phyloP scores from a whole-genome alignment of 1,140 invertebrate genomes.

The Caerostris extrusa region DNA sequence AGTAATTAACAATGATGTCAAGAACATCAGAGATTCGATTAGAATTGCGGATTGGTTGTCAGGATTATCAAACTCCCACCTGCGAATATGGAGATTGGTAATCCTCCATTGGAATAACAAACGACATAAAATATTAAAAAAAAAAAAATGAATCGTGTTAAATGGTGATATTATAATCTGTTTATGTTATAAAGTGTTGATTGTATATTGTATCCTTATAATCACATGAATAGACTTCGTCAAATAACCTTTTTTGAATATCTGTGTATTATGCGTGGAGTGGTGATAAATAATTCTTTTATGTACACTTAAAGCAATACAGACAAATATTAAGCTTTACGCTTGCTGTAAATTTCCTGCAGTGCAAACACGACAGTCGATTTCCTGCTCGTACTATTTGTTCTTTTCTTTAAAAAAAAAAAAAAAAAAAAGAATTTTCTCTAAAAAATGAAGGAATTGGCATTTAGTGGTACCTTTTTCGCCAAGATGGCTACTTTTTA shows the following conservation, averaged over 20 bases:
- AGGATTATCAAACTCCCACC: not conserved
- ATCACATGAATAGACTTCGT: conserved; percentile 64
- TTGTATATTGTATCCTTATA: conserved; percentile 77
- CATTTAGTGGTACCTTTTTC: too few relatives aligned
- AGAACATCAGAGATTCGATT: conserved; percentile 8
- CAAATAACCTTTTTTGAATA: conserved; percentile 67
- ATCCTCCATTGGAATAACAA: not conserved
- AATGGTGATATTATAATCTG: conserved; percentile 74
- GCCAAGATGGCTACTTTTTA: too few relatives aligned
- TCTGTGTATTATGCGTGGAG: conserved; percentile 70
- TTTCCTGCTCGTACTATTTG: not conserved
- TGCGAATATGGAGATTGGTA: not conserved
- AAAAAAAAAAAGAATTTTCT: too few relatives aligned
- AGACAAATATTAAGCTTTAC: conserved; percentile 72
- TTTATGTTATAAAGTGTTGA: conserved; percentile 75
- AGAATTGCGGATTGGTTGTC: not conserved
- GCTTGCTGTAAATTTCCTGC: conserved; percentile 53
- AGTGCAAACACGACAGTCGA: not conserved
- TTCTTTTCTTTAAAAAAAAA: not conserved
- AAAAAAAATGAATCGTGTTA: conserved; percentile 21
- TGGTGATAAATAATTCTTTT: conserved; percentile 73
- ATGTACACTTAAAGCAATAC: conserved; percentile 76
- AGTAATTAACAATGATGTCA: not conserved
- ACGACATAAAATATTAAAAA: not conserved
- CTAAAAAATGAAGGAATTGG: too few relatives aligned